Evolutionary conservation across 2,888 invertebrate species (phyloP).

Genomic region (Scaptomyza tumidula): DNA sequence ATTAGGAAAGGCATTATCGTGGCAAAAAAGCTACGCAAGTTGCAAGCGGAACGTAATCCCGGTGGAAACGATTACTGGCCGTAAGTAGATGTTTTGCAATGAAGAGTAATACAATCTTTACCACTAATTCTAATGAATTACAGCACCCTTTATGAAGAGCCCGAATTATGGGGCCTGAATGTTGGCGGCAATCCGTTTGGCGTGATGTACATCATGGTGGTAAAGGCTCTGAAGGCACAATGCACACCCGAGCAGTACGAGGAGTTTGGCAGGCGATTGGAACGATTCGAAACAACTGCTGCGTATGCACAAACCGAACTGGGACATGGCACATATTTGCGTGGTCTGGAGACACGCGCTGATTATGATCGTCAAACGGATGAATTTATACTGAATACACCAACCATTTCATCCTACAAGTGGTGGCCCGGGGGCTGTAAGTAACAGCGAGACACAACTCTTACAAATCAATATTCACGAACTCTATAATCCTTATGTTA

Average conservation of each 20-base stretch:
- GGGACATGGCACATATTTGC: conserved; percentile 96
- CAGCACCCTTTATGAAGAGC: conserved; percentile 52
- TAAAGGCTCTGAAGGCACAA: conserved; percentile 94
- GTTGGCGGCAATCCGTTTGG: conserved; percentile 85
- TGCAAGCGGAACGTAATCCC: conserved; percentile 88
- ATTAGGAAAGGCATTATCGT: conserved; percentile 82
- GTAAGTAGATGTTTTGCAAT: conserved; percentile 54
- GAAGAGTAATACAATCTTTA: neutral
- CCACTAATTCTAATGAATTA: neutral
- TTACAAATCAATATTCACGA: neutral
- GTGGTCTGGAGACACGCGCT: conserved; percentile 95
- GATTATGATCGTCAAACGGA: conserved; percentile 92
- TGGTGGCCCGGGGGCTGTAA: conserved; percentile 98
- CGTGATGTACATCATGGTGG: conserved; percentile 95
- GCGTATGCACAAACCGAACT: conserved; percentile 99
- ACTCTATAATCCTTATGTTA: neutral
- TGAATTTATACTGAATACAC: conserved; percentile 95
- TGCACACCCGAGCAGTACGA: conserved; percentile 94
- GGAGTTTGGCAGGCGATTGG: conserved; percentile 92
- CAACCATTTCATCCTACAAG: conserved; percentile 94
- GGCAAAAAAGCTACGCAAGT: conserved; percentile 89
- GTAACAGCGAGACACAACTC: conserved; percentile 81
- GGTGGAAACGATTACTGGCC: conserved; percentile 81
- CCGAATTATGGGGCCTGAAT: conserved; percentile 59
- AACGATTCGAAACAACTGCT: conserved; percentile 92